Percentiles rank a stretch among this genome's conserved stretches.
These are phyloP conservation scores for Pseudomyrmex dendroicus DNA, from an alignment of 1,140 invertebrate genomes.

Conservation along the genomic window DNA sequence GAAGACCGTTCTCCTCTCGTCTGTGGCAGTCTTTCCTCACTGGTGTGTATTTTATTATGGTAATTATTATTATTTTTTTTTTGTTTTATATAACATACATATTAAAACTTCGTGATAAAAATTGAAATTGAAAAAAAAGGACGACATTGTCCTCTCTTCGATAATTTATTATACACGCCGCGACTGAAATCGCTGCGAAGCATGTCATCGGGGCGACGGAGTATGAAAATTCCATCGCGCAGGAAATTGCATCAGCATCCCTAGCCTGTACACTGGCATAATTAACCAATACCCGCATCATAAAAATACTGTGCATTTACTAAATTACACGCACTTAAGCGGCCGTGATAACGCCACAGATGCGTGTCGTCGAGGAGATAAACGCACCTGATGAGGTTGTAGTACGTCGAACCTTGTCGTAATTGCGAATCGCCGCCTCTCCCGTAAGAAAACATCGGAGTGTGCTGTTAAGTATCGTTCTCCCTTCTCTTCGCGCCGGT, in stretches of 20 bases:
- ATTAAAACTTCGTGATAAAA: no score
- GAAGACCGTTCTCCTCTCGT: no score
- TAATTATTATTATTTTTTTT: no score
- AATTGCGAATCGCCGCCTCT: constrained; percentile 1
- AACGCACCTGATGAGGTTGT: constrained; percentile 20
- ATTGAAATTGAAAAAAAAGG: no score
- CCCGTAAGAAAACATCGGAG: background rate
- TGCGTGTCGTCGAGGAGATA: constrained; percentile 31
- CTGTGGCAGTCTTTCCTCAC: no score
- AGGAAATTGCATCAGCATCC: constrained; percentile 21
- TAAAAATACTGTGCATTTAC: constrained; percentile 11
- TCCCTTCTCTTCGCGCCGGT: background rate
- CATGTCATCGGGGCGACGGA: background rate
- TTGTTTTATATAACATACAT: no score
- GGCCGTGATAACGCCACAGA: constrained; percentile 22
- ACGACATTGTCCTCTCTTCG: no score
- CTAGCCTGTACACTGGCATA: background rate
- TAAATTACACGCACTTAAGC: constrained; percentile 33
- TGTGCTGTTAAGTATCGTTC: background rate
- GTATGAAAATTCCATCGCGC: constrained; percentile 19
- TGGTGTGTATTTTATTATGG: no score
- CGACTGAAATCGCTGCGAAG: background rate
- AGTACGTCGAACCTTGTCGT: constrained; percentile 10
- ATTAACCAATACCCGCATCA: constrained; percentile 19
- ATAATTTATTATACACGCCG: background rate